phyloP scores from a whole-genome alignment of 2,888 invertebrate species.

The Eucriotettix oculatus region DNA sequence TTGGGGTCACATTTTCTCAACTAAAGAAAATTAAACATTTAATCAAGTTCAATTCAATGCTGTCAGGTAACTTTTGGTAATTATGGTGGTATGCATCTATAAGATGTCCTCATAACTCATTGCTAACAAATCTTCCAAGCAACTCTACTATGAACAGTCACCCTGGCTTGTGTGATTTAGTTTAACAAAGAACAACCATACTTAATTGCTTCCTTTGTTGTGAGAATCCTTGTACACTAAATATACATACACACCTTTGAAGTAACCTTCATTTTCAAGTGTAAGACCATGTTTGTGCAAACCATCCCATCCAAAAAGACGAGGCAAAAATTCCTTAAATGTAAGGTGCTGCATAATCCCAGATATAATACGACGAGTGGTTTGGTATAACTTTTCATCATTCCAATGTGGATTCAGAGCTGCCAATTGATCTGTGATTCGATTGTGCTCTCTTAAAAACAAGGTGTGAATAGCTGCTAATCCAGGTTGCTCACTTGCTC shows the following conservation, averaged over 20 bases:
- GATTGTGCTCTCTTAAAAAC: constrained; percentile 30
- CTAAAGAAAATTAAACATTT: no score
- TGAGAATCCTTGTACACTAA: neutral
- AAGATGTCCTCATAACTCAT: no score
- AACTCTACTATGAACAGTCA: no score
- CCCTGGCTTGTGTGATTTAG: no score
- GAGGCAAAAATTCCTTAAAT: constrained; percentile 29
- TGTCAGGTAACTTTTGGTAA: no score
- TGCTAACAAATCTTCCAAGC: no score
- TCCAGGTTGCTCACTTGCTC: constrained; percentile 32
- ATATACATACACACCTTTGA: constrained; percentile 17
- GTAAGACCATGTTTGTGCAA: constrained; percentile 30
- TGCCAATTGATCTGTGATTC: constrained; percentile 23
- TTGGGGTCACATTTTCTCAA: no score
- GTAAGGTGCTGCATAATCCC: constrained; percentile 24
- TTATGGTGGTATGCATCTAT: no score
- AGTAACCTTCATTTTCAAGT: constrained; percentile 28
- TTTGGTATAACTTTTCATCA: constrained; percentile 24
- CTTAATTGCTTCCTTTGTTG: neutral
- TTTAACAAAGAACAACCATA: neutral
- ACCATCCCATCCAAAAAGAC: constrained; percentile 31
- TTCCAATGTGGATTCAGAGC: constrained; percentile 26
- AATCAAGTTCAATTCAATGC: no score
- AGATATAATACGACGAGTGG: constrained; percentile 20
- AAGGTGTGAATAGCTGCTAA: constrained; percentile 29